Base-by-base conservation (phyloP, 2,888 invertebrate genomes). In the Trileptium ribeirensis region DNA sequence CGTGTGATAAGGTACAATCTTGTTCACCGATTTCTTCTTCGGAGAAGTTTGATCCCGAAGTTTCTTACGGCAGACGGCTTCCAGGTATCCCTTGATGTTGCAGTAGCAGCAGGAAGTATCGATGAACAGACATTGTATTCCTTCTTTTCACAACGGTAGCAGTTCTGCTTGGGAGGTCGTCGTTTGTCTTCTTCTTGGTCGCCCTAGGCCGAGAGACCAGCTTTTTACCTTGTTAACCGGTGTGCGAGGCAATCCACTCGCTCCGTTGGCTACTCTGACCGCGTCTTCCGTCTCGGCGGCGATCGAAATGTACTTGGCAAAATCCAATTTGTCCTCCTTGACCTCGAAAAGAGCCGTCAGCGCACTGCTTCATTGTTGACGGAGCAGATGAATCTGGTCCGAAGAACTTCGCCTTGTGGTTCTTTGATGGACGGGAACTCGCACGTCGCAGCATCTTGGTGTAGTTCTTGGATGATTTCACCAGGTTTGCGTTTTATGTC, bases 261-360 rank as follows among this genome's bases (percentile, higher is more conserved):
- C n/a, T n/a, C n/a, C n/a, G n/a, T 75, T 75, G 15, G 77, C 77
- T 38, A 75, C 39, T n/a, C 64, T 82, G 2, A 79, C 84, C 3
- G 84, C 84, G 33, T 83, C 83, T 64, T 83, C 84, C 8, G 84
- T 84, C 51, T 84, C 83, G 70, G 79, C 37, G 31, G 84, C 84
- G 24, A 84, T 67, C 38, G 84, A 29, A 36, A 84, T 67, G 24
- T 40, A 82, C 36, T 39, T 24, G 67, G 82, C 67, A 51, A 83
- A 83, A 34, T 51, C 67, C 67, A 83, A 75, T 31, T 83, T 84
- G 31, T 82, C 82, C 38, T 81, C 83, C 79, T 83, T 83, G 67
- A 83, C 64, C 51, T 84, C 67, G 83, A 84, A 82, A 31, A 83
- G 36, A 29, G 84, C 83, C 40, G 84, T 82, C 34, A 83, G 67